These are phyloP conservation scores for Prinia subflava DNA, from an alignment of 2,113 vertebrate genomes.

Conservation along the genomic window DNA sequence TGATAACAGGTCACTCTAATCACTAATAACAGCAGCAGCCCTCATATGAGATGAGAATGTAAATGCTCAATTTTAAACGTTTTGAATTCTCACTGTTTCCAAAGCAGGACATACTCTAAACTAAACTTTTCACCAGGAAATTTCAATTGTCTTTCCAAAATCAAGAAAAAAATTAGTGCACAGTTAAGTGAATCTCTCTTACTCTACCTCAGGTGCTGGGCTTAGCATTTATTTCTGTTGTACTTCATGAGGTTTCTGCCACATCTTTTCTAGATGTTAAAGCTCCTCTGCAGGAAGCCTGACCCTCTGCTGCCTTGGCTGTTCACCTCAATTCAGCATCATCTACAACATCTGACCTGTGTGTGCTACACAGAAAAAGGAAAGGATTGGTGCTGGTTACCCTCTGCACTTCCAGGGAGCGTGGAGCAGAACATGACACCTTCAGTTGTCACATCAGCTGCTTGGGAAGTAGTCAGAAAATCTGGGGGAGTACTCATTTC, in stretches of 20 bases:
- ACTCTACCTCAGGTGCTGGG: neutral
- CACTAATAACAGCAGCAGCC: neutral
- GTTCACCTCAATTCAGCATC: neutral
- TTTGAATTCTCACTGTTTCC: neutral
- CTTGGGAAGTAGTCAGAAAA: neutral
- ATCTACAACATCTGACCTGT: neutral
- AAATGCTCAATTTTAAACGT: neutral
- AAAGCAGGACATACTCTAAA: neutral
- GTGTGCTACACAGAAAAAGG: neutral
- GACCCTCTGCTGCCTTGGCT: neutral
- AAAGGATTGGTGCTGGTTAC: neutral
- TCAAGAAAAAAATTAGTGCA: neutral
- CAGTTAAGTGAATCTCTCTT: neutral
- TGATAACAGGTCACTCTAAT: neutral
- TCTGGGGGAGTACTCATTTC: neutral
- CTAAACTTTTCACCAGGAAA: neutral
- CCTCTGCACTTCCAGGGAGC: neutral
- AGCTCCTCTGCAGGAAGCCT: neutral
- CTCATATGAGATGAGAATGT: neutral
- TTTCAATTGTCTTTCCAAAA: neutral
- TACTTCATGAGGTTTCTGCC: neutral
- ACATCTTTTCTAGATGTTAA: neutral
- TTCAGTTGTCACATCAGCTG: neutral
- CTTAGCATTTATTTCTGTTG: neutral
- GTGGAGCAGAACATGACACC: neutral